These are phyloP conservation scores for Nymphalis urticae DNA, from an alignment of 2,888 invertebrate genomes.

Conservation along the genomic window DNA sequence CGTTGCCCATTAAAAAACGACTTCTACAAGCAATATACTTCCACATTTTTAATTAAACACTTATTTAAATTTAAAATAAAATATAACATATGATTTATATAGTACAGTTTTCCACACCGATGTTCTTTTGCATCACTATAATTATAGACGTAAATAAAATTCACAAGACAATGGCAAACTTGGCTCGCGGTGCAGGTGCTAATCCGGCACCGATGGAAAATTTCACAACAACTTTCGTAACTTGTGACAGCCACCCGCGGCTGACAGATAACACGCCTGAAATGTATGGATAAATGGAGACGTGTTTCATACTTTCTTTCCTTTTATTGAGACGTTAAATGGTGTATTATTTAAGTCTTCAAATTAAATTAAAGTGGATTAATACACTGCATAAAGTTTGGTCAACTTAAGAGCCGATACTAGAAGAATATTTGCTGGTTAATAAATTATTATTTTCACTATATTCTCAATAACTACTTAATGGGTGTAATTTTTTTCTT, in stretches of 20 bases:
- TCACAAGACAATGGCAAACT: slow-evolving; percentile 16
- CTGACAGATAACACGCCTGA: slow-evolving; percentile 48
- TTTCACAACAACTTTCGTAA: slow-evolving; percentile 42
- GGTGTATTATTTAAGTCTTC: background rate
- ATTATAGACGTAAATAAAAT: slow-evolving; percentile 5
- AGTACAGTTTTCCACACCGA: background rate
- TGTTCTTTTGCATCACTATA: background rate
- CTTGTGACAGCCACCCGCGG: slow-evolving; percentile 47
- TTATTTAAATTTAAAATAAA: too few species aligned
- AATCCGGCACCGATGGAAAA: slow-evolving; percentile 47
- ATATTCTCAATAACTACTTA: background rate
- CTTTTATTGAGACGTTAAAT: background rate
- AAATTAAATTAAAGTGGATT: too few species aligned
- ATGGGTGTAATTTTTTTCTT: too few species aligned
- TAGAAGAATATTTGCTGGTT: background rate
- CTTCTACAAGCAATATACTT: too few species aligned
- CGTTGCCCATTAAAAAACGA: too few species aligned
- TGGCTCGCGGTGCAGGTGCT: slow-evolving; percentile 53
- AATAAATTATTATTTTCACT: background rate
- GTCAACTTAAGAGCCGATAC: too few species aligned
- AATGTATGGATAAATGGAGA: slow-evolving; percentile 32
- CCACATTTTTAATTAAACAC: too few species aligned
- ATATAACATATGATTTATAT: background rate
- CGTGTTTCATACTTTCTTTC: slow-evolving; percentile 22
- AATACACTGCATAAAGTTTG: too few species aligned